Base-by-base conservation (phyloP, 2,888 invertebrate species). In the Thecophora atra region DNA sequence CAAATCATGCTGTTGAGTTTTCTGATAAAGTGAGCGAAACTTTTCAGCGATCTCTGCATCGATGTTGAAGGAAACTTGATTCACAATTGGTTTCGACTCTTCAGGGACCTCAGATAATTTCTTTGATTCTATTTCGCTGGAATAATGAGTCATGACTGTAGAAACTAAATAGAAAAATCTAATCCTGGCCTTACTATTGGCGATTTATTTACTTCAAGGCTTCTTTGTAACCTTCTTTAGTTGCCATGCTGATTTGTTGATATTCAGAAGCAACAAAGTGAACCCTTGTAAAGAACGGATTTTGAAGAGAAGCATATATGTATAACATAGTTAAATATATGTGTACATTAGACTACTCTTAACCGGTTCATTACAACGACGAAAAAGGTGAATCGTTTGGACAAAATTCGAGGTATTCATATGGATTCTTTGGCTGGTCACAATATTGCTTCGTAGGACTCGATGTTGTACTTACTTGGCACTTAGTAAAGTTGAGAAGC, bases 401-500 rank as follows among this genome's bases (percentile, higher is more conserved):
- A 87, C 15, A 94, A 94, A 83, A 88, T 91, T 0, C 88, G 92
- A 17, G 89, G 90, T 72, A 92, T 92, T 0, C 88, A 90, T 37
- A 89, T 91, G 0, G 87, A 88, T 1, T 86, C 88, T 28, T 88
- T 89, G 0, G 85, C 87, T 70, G 89, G 89, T 71, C 88, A 85
- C 69, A 90, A 92, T 79, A 88, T 88, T 3, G 88, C 88, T 1
- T 88, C 91, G 0, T 92, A 91, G 80, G 93, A 93, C 0, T 93
- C 93, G 0, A 88, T 91, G 80, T 94, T 93, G 90, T 92, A 94
- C 77, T 93, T 94, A 91, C 90, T 90, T 78, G 94, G 94, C 80
- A 92, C 91, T 0, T 92, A 91, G 89, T 8, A 88, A 89, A 11
- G 75, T 86, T 65, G 79, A 86, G 66, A 77, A 86, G 4, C 85